phyloP scores from a whole-genome alignment of 2,797 vertebrate species.

The Microctenopoma stevenorrisi region DNA sequence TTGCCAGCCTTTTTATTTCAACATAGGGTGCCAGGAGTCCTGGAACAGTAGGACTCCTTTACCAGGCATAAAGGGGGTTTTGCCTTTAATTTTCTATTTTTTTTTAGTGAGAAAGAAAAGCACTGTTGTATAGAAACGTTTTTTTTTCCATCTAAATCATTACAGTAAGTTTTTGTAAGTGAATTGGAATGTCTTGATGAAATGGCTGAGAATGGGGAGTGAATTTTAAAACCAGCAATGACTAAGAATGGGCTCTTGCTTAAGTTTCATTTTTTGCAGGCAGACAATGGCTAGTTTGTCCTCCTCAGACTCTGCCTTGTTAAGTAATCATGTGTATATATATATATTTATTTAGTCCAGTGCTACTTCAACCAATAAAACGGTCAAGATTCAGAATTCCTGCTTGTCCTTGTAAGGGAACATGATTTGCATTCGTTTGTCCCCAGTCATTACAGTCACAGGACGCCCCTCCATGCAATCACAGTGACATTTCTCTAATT shows the following conservation, averaged over 20 bases:
- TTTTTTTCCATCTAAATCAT: conserved; percentile 45
- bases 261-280: conserved; percentile 13
- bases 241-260: conserved; percentile 19
- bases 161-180: conserved; percentile 26
- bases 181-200: conserved; percentile 36
- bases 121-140: conserved; percentile 12
- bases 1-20: conserved; percentile 58
- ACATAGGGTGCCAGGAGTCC: conserved; percentile 45
- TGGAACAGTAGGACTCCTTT: conserved; percentile 20
- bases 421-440: conserved; percentile 7
- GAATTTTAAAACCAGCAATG: not conserved
- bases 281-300: conserved; percentile 31
- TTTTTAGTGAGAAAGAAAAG: conserved; percentile 45
- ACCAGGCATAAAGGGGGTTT: conserved; percentile 32
- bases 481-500: conserved; percentile 64
- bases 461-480: conserved; percentile 44
- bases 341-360: conserved; percentile 31
- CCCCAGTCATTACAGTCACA: conserved; percentile 32
- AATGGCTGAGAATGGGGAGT: conserved; percentile 3
- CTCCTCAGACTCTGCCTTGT: conserved; percentile 36
- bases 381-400: conserved; percentile 22
- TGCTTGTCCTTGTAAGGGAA: conserved; percentile 13
- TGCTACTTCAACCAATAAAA: conserved; percentile 25
- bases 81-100: not conserved
- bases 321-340: conserved; percentile 20